Evolutionary conservation across 2,113 vertebrate species (phyloP), one percentile per base, ranked within the genome.

Genomic region (Actenoides lindsayi): DNA sequence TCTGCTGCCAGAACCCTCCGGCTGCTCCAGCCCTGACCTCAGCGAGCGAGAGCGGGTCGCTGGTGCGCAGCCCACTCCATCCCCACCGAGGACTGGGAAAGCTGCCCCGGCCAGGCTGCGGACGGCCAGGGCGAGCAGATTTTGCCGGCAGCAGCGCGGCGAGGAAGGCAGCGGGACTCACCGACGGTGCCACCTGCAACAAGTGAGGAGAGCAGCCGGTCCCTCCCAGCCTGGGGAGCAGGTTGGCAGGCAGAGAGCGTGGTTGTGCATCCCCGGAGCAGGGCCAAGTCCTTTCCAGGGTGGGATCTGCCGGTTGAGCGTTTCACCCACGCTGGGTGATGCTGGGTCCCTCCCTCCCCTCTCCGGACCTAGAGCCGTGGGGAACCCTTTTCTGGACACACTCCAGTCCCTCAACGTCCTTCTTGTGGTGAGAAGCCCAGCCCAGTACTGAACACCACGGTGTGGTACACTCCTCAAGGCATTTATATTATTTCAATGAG

Each of bases 291-390:
- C 65, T 50, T 8, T 1, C 39, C n/a, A 4, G 27, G 28, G 28
- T 21, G 25, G 56, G 7, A 17, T 25, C 35, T 5, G 39, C 68
- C 2, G 15, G 13, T 10, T 8, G 62, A 68, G n/a, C 5, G 0
- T 30, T 30, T 8, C 11, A 42, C 24, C 73, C 11, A 0, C 0
- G 41, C 27, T 51, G 50, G 64, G 17, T 2, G n/a, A 57, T 30
- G 33, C 28, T 33, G 0, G 31, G 44, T 16, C 27, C 30, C 4
- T 30, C 24, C 68, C 35, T 70, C n/a, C 33, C 48, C 37, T 20
- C 59, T 39, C 83, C 3, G 46, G 7, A 11, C 1, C 5, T 1
- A 5, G 42, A 6, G 31, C 41, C 5, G 0, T 0, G 68, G 69
- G 56, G 31, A 56, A 4, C 48, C 48, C 48, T 48, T 48, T 20